These are phyloP conservation scores for Lissocephala sabroskyi DNA, from an alignment of 2,888 invertebrate genomes.

Conservation along the genomic window DNA sequence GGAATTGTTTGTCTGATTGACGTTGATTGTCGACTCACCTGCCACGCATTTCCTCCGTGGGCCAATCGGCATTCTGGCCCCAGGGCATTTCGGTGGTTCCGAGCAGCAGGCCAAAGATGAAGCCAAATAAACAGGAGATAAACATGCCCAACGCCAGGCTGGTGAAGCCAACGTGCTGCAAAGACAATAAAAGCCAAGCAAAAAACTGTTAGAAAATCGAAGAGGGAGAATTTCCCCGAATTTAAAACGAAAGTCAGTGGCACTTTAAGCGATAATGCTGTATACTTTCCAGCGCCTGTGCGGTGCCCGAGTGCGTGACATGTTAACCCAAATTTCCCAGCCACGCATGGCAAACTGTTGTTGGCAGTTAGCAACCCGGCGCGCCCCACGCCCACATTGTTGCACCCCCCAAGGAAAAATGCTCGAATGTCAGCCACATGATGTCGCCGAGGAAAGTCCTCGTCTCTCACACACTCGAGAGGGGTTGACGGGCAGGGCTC, in stretches of 20 bases:
- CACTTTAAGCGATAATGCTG: constrained; percentile 54
- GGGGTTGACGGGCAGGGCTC: neutral
- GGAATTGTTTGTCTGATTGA: constrained; percentile 34
- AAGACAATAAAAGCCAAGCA: constrained; percentile 5
- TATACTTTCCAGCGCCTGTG: constrained; percentile 33
- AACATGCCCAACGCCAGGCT: constrained; percentile 81
- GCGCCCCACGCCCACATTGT: too few relatives aligned
- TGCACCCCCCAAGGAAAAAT: constrained; percentile 43
- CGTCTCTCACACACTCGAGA: constrained; percentile 1
- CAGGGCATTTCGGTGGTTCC: constrained; percentile 84
- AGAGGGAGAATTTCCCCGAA: neutral
- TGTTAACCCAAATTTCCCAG: constrained; percentile 64
- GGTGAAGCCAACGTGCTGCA: constrained; percentile 79
- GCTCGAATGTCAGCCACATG: constrained; percentile 52
- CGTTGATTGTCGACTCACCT: constrained; percentile 73
- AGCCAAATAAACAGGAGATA: constrained; percentile 85
- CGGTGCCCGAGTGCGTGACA: constrained; percentile 48
- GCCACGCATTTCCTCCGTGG: constrained; percentile 85
- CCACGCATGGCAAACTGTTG: constrained; percentile 44
- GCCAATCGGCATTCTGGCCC: constrained; percentile 81
- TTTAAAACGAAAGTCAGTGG: constrained; percentile 22
- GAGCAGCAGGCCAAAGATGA: constrained; percentile 82
- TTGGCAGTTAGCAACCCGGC: constrained; percentile 28
- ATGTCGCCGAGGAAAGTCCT: constrained; percentile 29
- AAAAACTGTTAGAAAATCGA: neutral